Percentiles rank a stretch among this genome's conserved stretches.
phyloP scores from a whole-genome alignment of 2,797 vertebrate species.

The Hybognathus amarus region DNA sequence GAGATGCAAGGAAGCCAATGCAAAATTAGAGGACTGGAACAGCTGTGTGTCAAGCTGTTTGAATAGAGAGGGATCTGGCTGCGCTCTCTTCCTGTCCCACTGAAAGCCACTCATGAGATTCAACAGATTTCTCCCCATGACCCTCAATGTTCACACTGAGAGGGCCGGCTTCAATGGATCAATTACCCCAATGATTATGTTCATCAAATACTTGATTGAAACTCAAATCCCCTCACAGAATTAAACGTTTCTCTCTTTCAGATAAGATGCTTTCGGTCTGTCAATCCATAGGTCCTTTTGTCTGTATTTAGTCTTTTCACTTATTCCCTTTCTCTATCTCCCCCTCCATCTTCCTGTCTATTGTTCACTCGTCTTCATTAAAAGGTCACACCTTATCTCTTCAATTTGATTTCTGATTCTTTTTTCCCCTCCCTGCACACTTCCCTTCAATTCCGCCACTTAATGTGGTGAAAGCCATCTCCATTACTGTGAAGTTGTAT shows the following conservation, averaged over 20 bases:
- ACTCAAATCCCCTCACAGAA: slow-evolving; percentile 44
- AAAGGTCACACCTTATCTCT: slow-evolving; percentile 52
- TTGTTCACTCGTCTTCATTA: slow-evolving; percentile 18
- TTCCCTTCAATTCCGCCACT: slow-evolving; percentile 12
- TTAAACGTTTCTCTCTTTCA: slow-evolving; percentile 45
- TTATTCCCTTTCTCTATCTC: slow-evolving; percentile 19
- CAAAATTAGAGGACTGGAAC: slow-evolving; percentile 37
- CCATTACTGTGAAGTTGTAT: slow-evolving; percentile 24
- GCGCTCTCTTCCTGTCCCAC: slow-evolving; percentile 41
- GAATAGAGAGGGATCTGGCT: slow-evolving; percentile 53
- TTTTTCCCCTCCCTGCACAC: not conserved
- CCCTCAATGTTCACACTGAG: slow-evolving; percentile 51
- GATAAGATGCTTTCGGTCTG: slow-evolving; percentile 23
- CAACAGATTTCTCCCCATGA: slow-evolving; percentile 59
- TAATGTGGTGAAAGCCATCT: slow-evolving; percentile 31
- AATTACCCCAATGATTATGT: slow-evolving; percentile 59
- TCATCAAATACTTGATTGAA: slow-evolving; percentile 61
- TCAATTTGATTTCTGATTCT: not conserved
- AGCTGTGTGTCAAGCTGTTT: slow-evolving; percentile 42
- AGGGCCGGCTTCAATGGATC: slow-evolving; percentile 56
- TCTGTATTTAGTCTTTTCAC: not conserved
- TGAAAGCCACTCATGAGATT: slow-evolving; percentile 54
- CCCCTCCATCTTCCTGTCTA: slow-evolving; percentile 29
- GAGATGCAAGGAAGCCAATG: not conserved
- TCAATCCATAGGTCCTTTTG: not conserved